phyloP scores from a whole-genome alignment of 2,797 vertebrate genomes.

The Morus bassanus region DNA sequence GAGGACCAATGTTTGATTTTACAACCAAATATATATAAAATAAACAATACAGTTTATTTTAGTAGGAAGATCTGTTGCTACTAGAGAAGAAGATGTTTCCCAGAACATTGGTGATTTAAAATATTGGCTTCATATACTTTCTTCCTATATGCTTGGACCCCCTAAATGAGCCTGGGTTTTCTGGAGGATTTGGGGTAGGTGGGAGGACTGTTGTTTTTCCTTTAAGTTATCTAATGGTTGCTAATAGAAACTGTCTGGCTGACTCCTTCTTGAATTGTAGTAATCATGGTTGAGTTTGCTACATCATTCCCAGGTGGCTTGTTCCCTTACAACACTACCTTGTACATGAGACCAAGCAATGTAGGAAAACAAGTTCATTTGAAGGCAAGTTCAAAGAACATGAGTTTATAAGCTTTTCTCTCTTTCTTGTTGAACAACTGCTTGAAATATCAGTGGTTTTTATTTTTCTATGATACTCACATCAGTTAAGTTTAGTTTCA shows the following conservation, averaged over 20 bases:
- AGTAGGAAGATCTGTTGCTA: not conserved
- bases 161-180: not conserved
- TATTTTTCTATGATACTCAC: not conserved
- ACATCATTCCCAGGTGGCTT: not conserved
- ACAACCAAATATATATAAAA: not conserved
- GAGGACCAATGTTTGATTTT: not conserved
- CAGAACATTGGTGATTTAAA: not conserved
- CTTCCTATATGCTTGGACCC: not conserved
- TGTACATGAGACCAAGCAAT: not conserved
- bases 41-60: not conserved
- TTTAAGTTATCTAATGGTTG: not conserved
- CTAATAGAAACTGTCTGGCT: not conserved
- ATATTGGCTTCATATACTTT: not conserved
- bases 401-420: not conserved
- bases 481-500: not conserved
- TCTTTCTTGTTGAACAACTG: not conserved
- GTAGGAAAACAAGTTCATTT: not conserved
- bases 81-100: not conserved
- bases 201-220: not conserved
- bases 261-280: not conserved
- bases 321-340: not conserved
- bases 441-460: not conserved
- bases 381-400: not conserved
- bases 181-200: not conserved
- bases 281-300: not conserved